These are phyloP conservation scores for Argya squamiceps DNA, from an alignment of 2,797 vertebrate species.

Conservation along the genomic window DNA sequence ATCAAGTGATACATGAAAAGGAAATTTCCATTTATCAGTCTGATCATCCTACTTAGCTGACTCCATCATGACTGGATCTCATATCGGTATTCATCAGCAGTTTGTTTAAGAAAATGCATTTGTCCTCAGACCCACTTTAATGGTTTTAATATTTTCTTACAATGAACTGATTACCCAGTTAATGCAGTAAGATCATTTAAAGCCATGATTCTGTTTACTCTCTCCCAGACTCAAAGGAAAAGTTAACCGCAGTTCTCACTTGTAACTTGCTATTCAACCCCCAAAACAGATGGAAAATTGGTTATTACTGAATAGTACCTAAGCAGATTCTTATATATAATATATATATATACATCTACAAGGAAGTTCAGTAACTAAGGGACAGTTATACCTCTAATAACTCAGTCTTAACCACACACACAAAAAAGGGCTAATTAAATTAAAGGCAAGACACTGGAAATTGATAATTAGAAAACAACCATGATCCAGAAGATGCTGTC, in stretches of 20 bases:
- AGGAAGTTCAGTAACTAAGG: background rate
- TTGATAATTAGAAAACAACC: conserved; percentile 19
- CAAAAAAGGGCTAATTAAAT: background rate
- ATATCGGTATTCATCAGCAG: background rate
- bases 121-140: background rate
- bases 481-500: conserved; percentile 9
- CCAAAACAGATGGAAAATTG: background rate
- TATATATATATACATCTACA: background rate
- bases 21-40: background rate
- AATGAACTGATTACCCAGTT: background rate
- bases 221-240: background rate
- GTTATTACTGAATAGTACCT: background rate
- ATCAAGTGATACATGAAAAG: background rate
- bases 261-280: background rate
- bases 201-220: background rate
- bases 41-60: background rate
- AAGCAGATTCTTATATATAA: background rate
- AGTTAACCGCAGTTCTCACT: background rate
- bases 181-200: background rate
- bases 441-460: background rate
- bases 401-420: background rate
- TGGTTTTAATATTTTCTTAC: background rate
- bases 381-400: background rate
- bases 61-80: background rate
- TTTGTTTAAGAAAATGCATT: background rate